Evolutionary conservation across 2,113 vertebrate species (phyloP).

Genomic region (Puffinus mauretanicus): DNA sequence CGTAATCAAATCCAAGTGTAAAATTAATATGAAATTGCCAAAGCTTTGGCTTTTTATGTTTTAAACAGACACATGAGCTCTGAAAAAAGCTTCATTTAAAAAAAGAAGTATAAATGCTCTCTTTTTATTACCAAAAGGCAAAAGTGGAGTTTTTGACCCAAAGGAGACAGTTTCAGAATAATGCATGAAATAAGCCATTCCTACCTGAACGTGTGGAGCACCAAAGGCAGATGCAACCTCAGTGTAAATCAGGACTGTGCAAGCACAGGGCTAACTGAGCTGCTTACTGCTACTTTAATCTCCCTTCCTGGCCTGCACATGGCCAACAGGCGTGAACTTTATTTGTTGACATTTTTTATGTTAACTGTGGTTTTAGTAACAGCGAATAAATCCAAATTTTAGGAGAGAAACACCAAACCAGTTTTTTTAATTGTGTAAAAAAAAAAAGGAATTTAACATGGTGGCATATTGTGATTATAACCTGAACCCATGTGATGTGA

Average conservation of each 20-base stretch:
- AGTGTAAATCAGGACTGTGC: not conserved
- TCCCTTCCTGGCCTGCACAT: not conserved
- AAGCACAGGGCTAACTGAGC: not conserved
- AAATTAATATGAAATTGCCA: not conserved
- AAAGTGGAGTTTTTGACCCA: not conserved
- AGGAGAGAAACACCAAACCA: not conserved
- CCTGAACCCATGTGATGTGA: not conserved
- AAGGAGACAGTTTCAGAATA: not conserved
- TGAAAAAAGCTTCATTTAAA: not conserved
- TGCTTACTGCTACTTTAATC: not conserved
- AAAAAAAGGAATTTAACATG: not conserved
- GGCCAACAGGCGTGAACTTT: not conserved
- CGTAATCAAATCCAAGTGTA: not conserved
- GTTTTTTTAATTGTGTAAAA: not conserved
- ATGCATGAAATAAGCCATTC: not conserved
- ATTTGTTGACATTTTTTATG: not conserved
- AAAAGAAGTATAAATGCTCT: not conserved
- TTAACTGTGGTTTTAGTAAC: not conserved
- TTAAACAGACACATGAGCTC: not conserved
- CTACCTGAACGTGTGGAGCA: not conserved
- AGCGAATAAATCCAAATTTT: not conserved
- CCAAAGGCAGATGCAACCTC: not conserved
- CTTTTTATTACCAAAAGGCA: not conserved
- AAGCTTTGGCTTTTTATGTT: not conserved
- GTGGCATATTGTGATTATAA: not conserved